Percentiles rank a stretch among this genome's conserved stretches.
phyloP scores from a whole-genome alignment of 2,888 invertebrate genomes.

The Lycocerus yunnanus region DNA sequence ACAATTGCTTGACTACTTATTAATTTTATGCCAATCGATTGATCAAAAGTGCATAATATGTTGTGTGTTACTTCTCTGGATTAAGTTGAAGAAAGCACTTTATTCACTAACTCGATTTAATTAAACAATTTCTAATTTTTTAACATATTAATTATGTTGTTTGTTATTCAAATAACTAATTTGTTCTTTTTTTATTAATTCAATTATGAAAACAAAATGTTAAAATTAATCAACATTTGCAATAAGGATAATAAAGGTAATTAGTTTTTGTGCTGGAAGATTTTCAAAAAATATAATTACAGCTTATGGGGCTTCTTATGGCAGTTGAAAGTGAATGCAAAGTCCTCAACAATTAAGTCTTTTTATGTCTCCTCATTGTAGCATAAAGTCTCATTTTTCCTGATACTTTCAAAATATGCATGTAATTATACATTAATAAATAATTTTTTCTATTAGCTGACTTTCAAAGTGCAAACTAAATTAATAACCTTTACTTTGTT shows the following conservation, averaged over 20 bases:
- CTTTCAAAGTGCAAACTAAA: not conserved
- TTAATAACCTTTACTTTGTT: not conserved
- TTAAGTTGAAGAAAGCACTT: not conserved
- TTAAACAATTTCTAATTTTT: not conserved
- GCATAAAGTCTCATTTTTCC: not conserved
- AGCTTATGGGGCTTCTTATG: not conserved
- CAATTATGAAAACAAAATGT: not conserved
- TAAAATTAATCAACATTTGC: not conserved
- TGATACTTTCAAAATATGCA: too few relatives aligned
- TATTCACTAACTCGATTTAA: not conserved
- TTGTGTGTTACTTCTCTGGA: not conserved
- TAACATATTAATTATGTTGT: not conserved
- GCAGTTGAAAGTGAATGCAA: not conserved
- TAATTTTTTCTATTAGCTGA: not conserved
- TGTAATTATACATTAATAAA: too few relatives aligned
- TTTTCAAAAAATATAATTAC: not conserved
- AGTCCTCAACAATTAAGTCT: not conserved
- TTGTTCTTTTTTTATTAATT: not conserved
- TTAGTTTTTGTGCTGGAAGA: not conserved
- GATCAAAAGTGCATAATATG: not conserved
- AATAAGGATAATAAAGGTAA: not conserved
- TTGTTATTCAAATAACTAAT: not conserved
- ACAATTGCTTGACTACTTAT: constrained; percentile 15
- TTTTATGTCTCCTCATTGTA: not conserved
- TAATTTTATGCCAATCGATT: not conserved